A percentile compares a stretch with the other conserved stretches of the same genome.
Evolutionary conservation across 2,888 invertebrate genomes (phyloP).

Genomic region (Eupithecia subfuscata): DNA sequence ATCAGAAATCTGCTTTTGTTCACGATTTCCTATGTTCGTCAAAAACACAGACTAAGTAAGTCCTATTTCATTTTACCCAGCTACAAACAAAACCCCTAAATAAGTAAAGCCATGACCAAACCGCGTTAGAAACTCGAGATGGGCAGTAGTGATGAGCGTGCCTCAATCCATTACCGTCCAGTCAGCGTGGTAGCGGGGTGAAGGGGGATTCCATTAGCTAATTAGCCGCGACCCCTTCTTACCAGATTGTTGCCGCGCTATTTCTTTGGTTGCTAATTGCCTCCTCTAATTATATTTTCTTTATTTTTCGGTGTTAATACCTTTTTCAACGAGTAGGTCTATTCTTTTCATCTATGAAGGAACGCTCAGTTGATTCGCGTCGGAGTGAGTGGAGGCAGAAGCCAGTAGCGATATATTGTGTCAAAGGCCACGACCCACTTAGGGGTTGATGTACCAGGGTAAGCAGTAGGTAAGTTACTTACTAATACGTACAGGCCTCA

Average conservation of each 20-base stretch:
- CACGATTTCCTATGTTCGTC: not conserved
- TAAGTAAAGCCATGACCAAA: conserved; percentile 16
- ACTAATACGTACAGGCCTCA: not conserved
- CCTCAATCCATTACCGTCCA: conserved; percentile 74
- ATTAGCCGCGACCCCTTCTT: conserved; percentile 78
- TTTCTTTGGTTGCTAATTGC: conserved; percentile 76
- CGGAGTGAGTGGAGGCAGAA: not conserved
- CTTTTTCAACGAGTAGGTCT: not conserved
- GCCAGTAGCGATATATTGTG: not conserved
- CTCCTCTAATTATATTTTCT: conserved; percentile 52
- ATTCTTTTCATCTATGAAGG: not conserved
- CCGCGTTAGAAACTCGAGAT: conserved; percentile 66
- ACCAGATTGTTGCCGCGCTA: conserved; percentile 73
- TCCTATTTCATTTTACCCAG: not conserved
- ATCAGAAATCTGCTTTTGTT: not conserved
- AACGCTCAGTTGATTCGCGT: not conserved
- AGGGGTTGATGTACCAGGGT: not conserved
- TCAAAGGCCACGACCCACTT: not conserved
- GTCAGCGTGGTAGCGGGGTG: conserved; percentile 46
- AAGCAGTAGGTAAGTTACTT: not conserved
- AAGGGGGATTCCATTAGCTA: conserved; percentile 75
- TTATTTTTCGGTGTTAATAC: conserved; percentile 32
- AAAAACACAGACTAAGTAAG: not conserved
- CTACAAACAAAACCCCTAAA: not conserved
- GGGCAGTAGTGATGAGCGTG: conserved; percentile 68